Evolutionary conservation across 2,797 vertebrate genomes (phyloP), one percentile per base, ranked within the genome.

Genomic region (Crax fasciolata): DNA sequence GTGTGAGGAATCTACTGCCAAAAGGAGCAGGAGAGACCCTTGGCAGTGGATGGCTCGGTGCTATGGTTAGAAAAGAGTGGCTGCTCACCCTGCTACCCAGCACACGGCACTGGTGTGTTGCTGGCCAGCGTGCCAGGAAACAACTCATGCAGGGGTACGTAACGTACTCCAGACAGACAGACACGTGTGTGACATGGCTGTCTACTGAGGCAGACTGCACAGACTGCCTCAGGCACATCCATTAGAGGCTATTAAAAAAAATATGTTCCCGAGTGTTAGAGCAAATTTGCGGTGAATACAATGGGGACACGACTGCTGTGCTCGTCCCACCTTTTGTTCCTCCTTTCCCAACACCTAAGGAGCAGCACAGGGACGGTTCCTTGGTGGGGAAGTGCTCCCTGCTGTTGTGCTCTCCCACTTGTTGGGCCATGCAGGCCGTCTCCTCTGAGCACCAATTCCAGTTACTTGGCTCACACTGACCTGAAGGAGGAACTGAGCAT

Each of bases 1-100:
- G 66, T 19, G 11, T 89, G 82, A 78, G 81, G 84, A 84, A 94
- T 76, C 89, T 93, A 63, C 84, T 94, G 90, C 94, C 78, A 70
- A 23, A 38, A 32, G 27, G 23, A 52, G 59, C 71, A 84, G 94
- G 57, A 95, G 79, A 94, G 80, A 81, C 71, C 92, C 38, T 9
- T 18, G 38, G 84, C 75, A 95, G 90, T 16, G 46, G 70, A 81
- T 75, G 82, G 76, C 85, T 49, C 54, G 14, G 52, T n/a, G 46
- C 75, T 57, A 80, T 4, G 27, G 94, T 54, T 20, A 63, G 84
- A 72, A 74, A 73, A 51, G 84, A 80, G 71, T 16, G 3, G 83
- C 46, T 76, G 73, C 51, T 89, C 62, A 67, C 72, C 32, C 17
- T 15, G 61, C 61, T 38, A 65, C 44, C 38, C 77, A 84, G 82